Conservation (phyloP, 2,888 invertebrate species). For the Yponomeuta plumbellus region DNA sequence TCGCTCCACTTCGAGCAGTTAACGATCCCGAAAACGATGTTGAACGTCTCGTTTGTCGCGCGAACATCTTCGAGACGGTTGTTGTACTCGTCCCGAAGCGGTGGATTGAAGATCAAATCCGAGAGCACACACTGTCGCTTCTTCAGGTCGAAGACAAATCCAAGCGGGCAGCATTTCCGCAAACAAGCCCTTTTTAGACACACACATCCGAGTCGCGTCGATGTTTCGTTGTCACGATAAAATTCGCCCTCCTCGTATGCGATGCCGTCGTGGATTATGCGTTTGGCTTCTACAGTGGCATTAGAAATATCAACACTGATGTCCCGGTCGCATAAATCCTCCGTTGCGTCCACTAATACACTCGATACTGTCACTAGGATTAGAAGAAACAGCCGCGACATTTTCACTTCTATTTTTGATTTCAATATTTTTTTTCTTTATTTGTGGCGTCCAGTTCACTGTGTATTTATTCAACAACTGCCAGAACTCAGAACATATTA, state of each 20-base stretch:
- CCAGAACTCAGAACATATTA: background rate
- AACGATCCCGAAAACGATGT: slow-evolving; percentile 39
- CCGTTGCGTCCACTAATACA: background rate
- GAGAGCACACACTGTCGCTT: slow-evolving; percentile 34
- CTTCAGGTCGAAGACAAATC: slow-evolving; percentile 31
- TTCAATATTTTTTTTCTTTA: background rate
- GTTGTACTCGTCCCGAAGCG: slow-evolving; percentile 36
- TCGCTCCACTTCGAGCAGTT: slow-evolving; percentile 29
- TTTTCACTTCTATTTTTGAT: slow-evolving; percentile 2
- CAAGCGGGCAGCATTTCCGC: slow-evolving; percentile 50
- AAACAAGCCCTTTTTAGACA: slow-evolving; percentile 40
- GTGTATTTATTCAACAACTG: background rate
- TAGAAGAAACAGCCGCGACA: slow-evolving; percentile 25
- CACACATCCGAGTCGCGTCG: slow-evolving; percentile 37
- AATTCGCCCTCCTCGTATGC: slow-evolving; percentile 38
- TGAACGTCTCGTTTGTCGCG: slow-evolving; percentile 34
- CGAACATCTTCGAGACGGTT: slow-evolving; percentile 27
- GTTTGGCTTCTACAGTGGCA: slow-evolving; percentile 32
- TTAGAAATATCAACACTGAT: slow-evolving; percentile 38
- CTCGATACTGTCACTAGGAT: slow-evolving; percentile 25
- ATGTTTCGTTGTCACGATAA: slow-evolving; percentile 31
- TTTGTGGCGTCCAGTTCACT: background rate
- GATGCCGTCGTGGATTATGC: slow-evolving; percentile 30
- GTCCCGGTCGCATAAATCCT: slow-evolving; percentile 29
- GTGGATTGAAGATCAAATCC: slow-evolving; percentile 35